Conservation (phyloP, 1,140 invertebrate species). For the Amphibalanus amphitrite region DNA sequence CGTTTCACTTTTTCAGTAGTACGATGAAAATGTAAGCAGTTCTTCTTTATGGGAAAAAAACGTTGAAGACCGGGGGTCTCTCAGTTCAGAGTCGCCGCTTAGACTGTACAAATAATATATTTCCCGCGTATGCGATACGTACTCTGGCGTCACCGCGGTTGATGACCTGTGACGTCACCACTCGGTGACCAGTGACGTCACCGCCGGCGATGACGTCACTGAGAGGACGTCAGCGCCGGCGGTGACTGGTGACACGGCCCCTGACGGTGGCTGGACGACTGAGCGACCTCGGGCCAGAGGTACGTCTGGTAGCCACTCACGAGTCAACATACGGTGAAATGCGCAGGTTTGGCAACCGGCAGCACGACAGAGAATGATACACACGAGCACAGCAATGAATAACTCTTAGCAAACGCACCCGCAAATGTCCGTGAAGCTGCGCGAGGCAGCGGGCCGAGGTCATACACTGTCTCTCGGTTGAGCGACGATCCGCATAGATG, state of each 20-base stretch:
- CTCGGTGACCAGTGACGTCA: background rate
- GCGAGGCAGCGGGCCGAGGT: too few species aligned
- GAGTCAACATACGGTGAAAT: background rate
- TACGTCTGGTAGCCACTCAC: background rate
- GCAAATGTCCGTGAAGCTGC: too few species aligned
- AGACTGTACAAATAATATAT: background rate
- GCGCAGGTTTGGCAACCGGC: background rate
- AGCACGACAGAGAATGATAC: too few species aligned
- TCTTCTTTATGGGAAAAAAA: too few species aligned
- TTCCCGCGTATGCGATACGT: background rate
- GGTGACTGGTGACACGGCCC: background rate
- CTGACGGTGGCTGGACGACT: background rate
- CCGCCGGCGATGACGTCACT: background rate
- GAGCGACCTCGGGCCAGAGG: background rate
- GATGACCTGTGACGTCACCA: background rate
- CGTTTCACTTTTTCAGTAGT: too few species aligned
- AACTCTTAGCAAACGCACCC: too few species aligned
- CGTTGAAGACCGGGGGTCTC: too few species aligned
- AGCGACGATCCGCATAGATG: too few species aligned
- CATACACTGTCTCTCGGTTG: too few species aligned
- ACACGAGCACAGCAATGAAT: too few species aligned
- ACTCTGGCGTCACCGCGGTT: background rate
- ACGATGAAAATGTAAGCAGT: too few species aligned
- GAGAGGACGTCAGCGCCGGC: background rate
- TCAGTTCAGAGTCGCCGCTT: too few species aligned